A percentile compares a stretch with the other conserved stretches of the same genome.
Evolutionary conservation across 2,888 invertebrate genomes (phyloP).

Genomic region (Mesochorus sp.): DNA sequence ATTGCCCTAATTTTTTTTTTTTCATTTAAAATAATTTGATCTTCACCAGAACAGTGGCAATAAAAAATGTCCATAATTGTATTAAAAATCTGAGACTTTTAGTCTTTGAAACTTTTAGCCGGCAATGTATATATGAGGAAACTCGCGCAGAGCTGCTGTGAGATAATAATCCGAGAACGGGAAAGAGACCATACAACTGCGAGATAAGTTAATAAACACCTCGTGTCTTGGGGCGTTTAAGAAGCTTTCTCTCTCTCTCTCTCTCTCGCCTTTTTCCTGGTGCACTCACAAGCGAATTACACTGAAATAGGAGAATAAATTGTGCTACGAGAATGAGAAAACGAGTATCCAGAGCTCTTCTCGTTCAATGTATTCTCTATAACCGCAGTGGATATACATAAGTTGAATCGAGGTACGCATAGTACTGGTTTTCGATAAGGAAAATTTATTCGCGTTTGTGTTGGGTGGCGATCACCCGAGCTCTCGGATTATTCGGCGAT

Average conservation of each 20-base stretch:
- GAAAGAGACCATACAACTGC: constrained; percentile 47
- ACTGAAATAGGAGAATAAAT: constrained; percentile 49
- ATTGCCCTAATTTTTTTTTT: no score
- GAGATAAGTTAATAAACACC: constrained; percentile 62
- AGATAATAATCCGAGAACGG: constrained; percentile 52
- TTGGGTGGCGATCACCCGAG: constrained; percentile 45
- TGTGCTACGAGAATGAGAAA: constrained; percentile 44
- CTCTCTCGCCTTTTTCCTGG: not conserved
- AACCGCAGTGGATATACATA: constrained; percentile 10
- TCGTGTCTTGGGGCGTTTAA: constrained; percentile 49
- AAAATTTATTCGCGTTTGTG: constrained; percentile 50
- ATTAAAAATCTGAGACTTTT: no score
- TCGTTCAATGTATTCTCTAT: constrained; percentile 7
- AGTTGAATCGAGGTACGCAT: constrained; percentile 7
- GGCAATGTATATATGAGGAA: constrained; percentile 28
- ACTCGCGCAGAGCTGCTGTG: constrained; percentile 39
- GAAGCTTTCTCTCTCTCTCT: constrained; percentile 5
- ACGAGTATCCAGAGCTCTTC: constrained; percentile 29
- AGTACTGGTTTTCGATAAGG: constrained; percentile 58
- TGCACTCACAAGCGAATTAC: constrained; percentile 29
- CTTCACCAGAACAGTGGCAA: no score
- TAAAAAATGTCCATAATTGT: no score
- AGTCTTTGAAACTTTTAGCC: no score
- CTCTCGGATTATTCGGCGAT: constrained; percentile 58
- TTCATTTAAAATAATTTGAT: no score